Evolutionary conservation across 2,888 invertebrate species (phyloP).

Genomic region (Trissoscelio sp.): DNA sequence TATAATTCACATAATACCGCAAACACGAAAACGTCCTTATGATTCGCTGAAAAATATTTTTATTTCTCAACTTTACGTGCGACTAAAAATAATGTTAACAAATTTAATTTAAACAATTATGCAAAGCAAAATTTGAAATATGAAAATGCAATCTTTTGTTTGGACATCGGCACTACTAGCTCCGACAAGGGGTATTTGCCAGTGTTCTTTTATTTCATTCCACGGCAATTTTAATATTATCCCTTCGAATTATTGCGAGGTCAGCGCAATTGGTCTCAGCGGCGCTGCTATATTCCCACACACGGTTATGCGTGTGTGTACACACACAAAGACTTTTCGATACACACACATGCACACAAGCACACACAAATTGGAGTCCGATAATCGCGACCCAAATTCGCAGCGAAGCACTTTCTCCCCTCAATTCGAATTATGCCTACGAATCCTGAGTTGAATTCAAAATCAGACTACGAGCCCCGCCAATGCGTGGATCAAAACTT

Average conservation of each 20-base stretch:
- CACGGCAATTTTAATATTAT: constrained; percentile 81
- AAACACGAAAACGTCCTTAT: too few species aligned
- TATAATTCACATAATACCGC: too few species aligned
- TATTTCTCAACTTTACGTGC: too few species aligned
- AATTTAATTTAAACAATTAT: too few species aligned
- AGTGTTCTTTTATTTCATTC: constrained; percentile 79
- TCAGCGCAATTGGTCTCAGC: constrained; percentile 70
- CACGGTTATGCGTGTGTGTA: constrained; percentile 50
- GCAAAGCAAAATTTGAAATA: constrained; percentile 31
- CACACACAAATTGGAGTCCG: constrained; percentile 72
- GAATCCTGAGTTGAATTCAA: constrained; percentile 71
- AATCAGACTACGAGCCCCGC: constrained; percentile 60
- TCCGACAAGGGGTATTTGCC: constrained; percentile 61
- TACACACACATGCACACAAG: constrained; percentile 67
- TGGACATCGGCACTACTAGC: constrained; percentile 62
- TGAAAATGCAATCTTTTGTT: constrained; percentile 64
- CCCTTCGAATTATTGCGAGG: constrained; percentile 73
- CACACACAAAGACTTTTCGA: constrained; percentile 66
- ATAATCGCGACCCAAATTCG: constrained; percentile 76
- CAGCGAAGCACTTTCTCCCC: constrained; percentile 72
- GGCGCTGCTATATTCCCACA: constrained; percentile 67
- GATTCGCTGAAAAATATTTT: too few species aligned
- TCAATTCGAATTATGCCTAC: constrained; percentile 71
- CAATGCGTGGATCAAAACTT: constrained; percentile 50
- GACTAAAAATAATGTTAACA: too few species aligned